Evolutionary conservation across 2,888 invertebrate species (phyloP).

Genomic region (Teinopalpus imperialis): DNA sequence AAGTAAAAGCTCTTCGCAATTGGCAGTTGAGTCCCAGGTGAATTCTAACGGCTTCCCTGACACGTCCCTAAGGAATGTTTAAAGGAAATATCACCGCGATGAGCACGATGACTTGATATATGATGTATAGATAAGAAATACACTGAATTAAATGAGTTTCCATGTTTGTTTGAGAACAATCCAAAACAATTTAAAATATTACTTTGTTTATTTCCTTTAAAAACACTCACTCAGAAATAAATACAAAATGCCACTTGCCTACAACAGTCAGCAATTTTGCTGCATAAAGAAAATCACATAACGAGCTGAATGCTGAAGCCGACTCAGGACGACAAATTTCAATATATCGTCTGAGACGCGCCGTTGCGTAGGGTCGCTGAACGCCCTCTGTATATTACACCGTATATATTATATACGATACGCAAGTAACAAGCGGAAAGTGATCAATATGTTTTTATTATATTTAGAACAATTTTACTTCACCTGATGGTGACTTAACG

Average conservation of each 20-base stretch:
- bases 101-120: conserved; percentile 55
- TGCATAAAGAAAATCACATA: conserved; percentile 40
- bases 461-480: too few species aligned
- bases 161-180: too few species aligned
- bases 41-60: conserved; percentile 33
- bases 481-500: too few species aligned
- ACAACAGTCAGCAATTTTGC: conserved; percentile 47
- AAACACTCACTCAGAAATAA: too few species aligned
- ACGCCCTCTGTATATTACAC: conserved; percentile 55
- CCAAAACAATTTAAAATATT: too few species aligned
- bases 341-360: conserved; percentile 56
- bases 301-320: conserved; percentile 36
- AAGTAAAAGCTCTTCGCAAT: conserved; percentile 61
- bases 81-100: conserved; percentile 46
- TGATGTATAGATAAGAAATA: too few species aligned
- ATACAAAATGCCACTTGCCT: conserved; percentile 14
- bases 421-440: conserved; percentile 2
- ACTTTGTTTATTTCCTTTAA: too few species aligned
- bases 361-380: conserved; percentile 41
- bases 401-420: conserved; percentile 30
- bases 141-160: too few species aligned
- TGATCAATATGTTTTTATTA: too few species aligned
- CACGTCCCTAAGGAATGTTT: conserved; percentile 53
- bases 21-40: conserved; percentile 61
- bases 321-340: conserved; percentile 66